These are phyloP conservation scores for Enteromius viviparus DNA, from an alignment of 2,797 vertebrate species.

Conservation along the genomic window DNA sequence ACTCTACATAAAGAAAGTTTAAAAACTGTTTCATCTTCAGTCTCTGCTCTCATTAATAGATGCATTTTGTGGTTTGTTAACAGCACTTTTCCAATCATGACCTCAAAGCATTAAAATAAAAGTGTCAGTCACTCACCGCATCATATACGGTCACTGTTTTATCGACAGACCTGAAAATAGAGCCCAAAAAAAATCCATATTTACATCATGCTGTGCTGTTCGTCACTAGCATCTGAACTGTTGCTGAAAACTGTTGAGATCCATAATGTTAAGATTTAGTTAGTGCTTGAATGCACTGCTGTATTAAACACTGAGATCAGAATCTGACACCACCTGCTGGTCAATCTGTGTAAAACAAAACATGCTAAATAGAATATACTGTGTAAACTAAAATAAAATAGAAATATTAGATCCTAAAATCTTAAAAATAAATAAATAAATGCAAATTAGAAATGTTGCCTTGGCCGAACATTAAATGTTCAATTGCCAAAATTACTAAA, in stretches of 20 bases:
- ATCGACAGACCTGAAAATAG: constrained; percentile 85
- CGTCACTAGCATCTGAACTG: neutral
- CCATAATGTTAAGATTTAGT: neutral
- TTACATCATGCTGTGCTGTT: neutral
- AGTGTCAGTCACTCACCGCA: constrained; percentile 76
- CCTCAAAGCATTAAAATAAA: neutral
- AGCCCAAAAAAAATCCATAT: constrained; percentile 48
- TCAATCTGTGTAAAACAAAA: constrained; percentile 38
- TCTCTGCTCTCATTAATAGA: neutral
- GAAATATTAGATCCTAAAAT: neutral
- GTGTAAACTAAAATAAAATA: neutral
- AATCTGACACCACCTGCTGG: constrained; percentile 67
- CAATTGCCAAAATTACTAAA: neutral
- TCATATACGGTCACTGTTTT: constrained; percentile 83
- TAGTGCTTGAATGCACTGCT: neutral
- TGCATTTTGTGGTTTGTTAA: neutral
- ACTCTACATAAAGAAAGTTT: neutral
- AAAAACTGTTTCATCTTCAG: neutral
- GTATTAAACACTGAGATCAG: constrained; percentile 25
- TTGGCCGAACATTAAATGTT: neutral
- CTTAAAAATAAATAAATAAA: no score
- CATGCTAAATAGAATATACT: neutral
- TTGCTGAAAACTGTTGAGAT: neutral
- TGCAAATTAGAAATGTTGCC: no score
- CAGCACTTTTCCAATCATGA: neutral